phyloP scores from a whole-genome alignment of 2,888 invertebrate species.

The Drosophila suboccidentalis region DNA sequence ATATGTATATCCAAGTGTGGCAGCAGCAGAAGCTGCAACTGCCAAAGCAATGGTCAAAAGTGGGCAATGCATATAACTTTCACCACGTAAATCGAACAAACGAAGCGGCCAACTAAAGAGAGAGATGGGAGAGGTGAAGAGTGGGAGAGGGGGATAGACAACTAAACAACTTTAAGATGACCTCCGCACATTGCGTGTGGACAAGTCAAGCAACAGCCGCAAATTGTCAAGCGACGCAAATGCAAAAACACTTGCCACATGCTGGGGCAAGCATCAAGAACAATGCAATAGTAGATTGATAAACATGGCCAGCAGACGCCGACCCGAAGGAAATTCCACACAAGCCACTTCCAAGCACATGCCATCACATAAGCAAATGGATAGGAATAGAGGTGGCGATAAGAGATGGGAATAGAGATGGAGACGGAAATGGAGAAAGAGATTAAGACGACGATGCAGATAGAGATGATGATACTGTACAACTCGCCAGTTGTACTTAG shows the following conservation, averaged over 20 bases:
- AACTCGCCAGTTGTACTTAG: background rate
- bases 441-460: conserved; percentile 7
- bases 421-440: background rate
- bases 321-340: conserved; percentile 20
- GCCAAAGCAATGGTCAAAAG: conserved; percentile 33
- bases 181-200: conserved; percentile 23
- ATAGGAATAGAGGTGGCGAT: background rate
- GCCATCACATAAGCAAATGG: conserved; percentile 18
- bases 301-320: conserved; percentile 69
- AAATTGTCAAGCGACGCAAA: conserved; percentile 58
- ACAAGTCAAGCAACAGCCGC: conserved; percentile 56
- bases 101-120: conserved; percentile 7
- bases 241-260: conserved; percentile 28
- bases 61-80: conserved; percentile 47
- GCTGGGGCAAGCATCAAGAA: conserved; percentile 44
- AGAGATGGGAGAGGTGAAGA: background rate
- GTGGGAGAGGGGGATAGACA: background rate
- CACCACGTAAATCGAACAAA: conserved; percentile 48
- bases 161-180: conserved; percentile 18
- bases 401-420: conserved; percentile 8
- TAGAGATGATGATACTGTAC: background rate
- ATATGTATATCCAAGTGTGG: conserved; percentile 10
- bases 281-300: conserved; percentile 68
- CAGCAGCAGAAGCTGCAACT: conserved; percentile 19
- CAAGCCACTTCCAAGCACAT: conserved; percentile 20